Evolutionary conservation across 1,140 invertebrate species (phyloP), one percentile per base, ranked within the genome.

Genomic region (Euwallacea similis): DNA sequence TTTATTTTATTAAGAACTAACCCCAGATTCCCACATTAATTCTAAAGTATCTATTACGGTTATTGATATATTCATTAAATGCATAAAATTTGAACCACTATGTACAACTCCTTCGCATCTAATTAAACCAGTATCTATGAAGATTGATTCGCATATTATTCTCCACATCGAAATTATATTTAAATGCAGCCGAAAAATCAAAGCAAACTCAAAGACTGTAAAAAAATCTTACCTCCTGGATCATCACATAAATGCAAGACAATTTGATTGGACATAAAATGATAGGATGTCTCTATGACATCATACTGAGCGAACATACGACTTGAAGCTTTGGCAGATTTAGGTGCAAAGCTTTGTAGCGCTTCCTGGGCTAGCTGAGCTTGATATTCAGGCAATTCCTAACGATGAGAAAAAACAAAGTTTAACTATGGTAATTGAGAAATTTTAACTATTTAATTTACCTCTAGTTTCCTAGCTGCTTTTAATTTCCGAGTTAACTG

Each of bases 201-300:
- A 33, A 33, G 21, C 21, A 33, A 33, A 33, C 1, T 33, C 21
- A 33, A 33, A 33, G 21, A 33, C 21, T 33, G 21, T 33, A 33
- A 33, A 33, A 33, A 42, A 33, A 11, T 85, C 84, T 87, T 83
- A 94, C 93, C 84, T 76, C 93, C 93, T 74, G 91, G 90, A 84
- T 99, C 98, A 84, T 99, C 98, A 82, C 95, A 98, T 44, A 99
- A 88, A 86, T 99, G 97, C 53, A 99, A 85, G 84, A 99, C 95
- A 78, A 99, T 95, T 78, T 93, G 88, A 62, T 95, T 92, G 71
- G 94, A 95, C 67, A 96, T 88, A 79, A 99, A 90, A 84, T 99
- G 98, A 85, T 98, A 98, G 0, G 97, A 99, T 0, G 98, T 99
- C 85, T 99, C 97, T 7, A 93, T 85, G 42, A 99, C 95, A 86